These are phyloP conservation scores for Nephrotoma flavescens DNA, from an alignment of 2,888 invertebrate species.

Conservation along the genomic window DNA sequence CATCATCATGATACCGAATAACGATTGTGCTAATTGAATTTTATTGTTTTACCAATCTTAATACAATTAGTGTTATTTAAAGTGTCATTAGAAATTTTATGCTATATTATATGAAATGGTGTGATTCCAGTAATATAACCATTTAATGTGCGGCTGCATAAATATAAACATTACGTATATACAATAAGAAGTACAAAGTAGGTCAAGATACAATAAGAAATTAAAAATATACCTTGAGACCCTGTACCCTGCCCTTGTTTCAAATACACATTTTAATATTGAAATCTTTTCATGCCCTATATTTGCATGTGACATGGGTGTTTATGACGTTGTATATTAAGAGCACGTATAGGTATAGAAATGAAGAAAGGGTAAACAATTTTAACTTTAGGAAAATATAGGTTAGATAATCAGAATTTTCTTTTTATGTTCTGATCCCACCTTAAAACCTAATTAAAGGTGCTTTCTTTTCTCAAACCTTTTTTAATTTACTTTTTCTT, in stretches of 20 bases:
- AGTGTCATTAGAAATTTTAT: not conserved
- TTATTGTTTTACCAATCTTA: not conserved
- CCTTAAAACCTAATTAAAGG: not conserved
- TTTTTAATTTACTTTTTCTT: not conserved
- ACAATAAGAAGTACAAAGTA: not conserved
- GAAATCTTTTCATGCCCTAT: not conserved
- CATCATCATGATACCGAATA: not conserved
- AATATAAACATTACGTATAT: not conserved
- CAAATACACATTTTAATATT: not conserved
- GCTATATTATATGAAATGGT: not conserved
- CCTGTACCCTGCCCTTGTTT: not conserved
- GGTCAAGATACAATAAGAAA: not conserved
- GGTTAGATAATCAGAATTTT: not conserved
- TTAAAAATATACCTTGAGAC: not conserved
- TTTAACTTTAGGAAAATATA: not conserved
- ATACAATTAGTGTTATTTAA: not conserved
- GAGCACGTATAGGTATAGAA: not conserved
- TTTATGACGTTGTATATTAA: not conserved
- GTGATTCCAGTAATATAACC: not conserved
- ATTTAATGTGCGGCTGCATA: not conserved
- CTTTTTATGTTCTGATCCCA: not conserved
- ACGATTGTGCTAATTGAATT: not conserved
- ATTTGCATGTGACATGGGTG: not conserved
- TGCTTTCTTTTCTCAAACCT: not conserved
- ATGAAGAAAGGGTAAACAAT: not conserved